phyloP scores from a whole-genome alignment of 2,888 invertebrate genomes.

The Torymus tubicola region DNA sequence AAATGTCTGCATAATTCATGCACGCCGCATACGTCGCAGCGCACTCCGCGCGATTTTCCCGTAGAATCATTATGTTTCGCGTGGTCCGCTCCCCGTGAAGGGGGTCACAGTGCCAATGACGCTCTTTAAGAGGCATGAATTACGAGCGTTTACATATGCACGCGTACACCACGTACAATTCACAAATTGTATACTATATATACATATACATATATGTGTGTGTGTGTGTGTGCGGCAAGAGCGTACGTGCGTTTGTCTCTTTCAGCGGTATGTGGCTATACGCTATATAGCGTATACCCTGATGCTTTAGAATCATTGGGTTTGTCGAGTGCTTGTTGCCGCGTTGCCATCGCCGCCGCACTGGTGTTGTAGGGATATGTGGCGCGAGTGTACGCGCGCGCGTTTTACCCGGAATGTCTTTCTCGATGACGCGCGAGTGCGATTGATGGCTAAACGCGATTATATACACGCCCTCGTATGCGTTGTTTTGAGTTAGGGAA shows the following conservation, averaged over 20 bases:
- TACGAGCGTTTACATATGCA: constrained; percentile 31
- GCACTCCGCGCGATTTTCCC: constrained; percentile 25
- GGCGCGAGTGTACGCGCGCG: neutral
- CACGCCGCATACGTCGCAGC: constrained; percentile 11
- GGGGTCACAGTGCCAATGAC: constrained; percentile 52
- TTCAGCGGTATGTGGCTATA: constrained; percentile 8
- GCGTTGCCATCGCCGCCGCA: too few species aligned
- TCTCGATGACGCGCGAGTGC: neutral
- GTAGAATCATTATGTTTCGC: constrained; percentile 54
- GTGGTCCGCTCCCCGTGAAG: neutral
- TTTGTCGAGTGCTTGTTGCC: neutral
- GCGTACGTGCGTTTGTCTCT: constrained; percentile 36
- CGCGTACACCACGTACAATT: constrained; percentile 23
- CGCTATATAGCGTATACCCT: too few species aligned
- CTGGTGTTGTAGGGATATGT: too few species aligned
- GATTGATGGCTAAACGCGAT: neutral
- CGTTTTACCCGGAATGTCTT: neutral
- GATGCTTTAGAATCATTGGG: constrained; percentile 11
- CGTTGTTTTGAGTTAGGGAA: too few species aligned
- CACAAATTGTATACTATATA: constrained; percentile 11
- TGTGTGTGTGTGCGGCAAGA: neutral
- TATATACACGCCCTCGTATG: neutral
- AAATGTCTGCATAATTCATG: constrained; percentile 58
- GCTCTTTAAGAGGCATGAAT: constrained; percentile 58
- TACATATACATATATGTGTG: neutral